Evolutionary conservation across 2,888 invertebrate genomes (phyloP), one percentile per base, ranked within the genome.

Genomic region (Brachycybe producta): DNA sequence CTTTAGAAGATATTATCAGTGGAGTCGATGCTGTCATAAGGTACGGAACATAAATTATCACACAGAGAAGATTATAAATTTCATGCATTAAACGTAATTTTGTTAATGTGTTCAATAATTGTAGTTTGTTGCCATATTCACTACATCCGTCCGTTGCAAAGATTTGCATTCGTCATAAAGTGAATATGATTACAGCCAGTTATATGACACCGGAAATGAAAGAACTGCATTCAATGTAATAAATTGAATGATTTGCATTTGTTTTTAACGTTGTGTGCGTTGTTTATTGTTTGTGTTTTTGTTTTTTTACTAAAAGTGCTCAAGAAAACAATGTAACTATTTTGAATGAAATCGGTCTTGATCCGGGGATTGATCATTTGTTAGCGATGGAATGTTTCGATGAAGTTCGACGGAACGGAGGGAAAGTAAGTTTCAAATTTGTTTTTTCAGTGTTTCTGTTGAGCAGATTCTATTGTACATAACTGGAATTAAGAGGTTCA

Each of bases 301-400:
- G n/a, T n/a, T n/a, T n/a, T n/a, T n/a, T n/a, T n/a, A n/a, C 42
- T 57, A 59, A 19, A 57, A 86, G 86, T 49, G 97, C 97, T 0
- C 75, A 78, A 43, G 79, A 83, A 28, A 88, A 90, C 1, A 92
- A 88, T 1, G 75, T 99, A 0, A 95, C 95, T 0, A 76, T 98
- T 36, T 72, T 99, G 56, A 98, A 97, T 64, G 98, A 98, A 71
- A 83, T 94, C 0, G 98, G 98, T 0, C 73, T 99, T 27, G 98
- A 99, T 65, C 98, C 98, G 0, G 98, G 97, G n/a, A 92, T 94
- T 58, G 94, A 95, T 67, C 98, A 98, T 67, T 74, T 99, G 57
- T 69, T 99, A 49, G 98, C 98, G 0, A 76, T 97, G 69, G 94
- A 99, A 65, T 92, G 91, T 64, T 92, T 98, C 60, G 91, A 97